Evolutionary conservation across 2,797 vertebrate species (phyloP).

Genomic region (Psittacula echo): DNA sequence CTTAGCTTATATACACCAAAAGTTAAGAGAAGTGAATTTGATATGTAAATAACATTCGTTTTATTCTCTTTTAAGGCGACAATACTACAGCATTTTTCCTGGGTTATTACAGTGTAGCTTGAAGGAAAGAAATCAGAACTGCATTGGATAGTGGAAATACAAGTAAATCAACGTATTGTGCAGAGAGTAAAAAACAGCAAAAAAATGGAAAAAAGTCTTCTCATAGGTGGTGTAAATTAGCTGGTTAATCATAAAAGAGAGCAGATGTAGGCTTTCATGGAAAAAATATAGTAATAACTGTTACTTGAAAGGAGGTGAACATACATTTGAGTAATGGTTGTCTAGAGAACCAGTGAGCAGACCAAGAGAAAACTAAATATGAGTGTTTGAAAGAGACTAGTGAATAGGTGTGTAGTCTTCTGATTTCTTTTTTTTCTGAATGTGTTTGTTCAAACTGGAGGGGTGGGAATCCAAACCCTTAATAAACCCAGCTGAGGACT

Average conservation of each 20-base stretch:
- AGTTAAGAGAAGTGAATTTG: neutral
- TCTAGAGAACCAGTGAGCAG: neutral
- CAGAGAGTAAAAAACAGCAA: neutral
- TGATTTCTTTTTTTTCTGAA: neutral
- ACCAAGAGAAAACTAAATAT: neutral
- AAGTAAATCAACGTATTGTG: neutral
- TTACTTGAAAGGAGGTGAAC: neutral
- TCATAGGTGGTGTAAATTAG: neutral
- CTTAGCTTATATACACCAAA: neutral
- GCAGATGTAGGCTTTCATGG: neutral
- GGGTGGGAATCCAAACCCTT: neutral
- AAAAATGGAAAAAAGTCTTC: neutral
- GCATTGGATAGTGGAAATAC: neutral
- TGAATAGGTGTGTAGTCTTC: neutral
- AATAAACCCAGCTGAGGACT: neutral
- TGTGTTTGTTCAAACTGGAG: neutral
- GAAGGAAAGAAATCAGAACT: neutral
- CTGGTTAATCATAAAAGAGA: neutral
- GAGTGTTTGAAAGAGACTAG: neutral
- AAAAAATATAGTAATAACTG: neutral
- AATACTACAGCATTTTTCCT: neutral
- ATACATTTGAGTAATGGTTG: neutral
- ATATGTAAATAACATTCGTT: neutral
- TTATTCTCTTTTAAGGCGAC: neutral
- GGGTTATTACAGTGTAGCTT: neutral